phyloP scores from a whole-genome alignment of 92 coral and sea anemone genomes.

The Porites lobata region DNA sequence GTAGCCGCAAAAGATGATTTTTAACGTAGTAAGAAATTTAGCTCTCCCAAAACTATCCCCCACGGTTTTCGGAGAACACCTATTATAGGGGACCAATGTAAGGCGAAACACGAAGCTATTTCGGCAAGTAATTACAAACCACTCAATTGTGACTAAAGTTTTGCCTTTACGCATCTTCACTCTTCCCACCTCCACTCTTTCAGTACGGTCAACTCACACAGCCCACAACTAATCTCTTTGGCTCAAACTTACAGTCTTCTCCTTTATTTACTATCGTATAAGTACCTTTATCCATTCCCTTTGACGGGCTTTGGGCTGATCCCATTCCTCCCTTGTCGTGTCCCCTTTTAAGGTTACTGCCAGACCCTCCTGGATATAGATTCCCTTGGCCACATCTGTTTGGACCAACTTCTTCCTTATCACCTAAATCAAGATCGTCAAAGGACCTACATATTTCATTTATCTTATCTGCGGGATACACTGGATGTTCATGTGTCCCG shows the following conservation, averaged over 20 bases:
- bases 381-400: not conserved
- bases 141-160: too few relatives aligned
- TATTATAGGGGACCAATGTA: too few relatives aligned
- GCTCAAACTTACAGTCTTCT: constrained; percentile 25
- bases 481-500: not conserved
- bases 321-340: constrained; percentile 3
- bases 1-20: too few relatives aligned
- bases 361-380: not conserved
- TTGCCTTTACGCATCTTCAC: too few relatives aligned
- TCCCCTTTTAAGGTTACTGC: not conserved
- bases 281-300: not conserved
- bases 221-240: constrained; percentile 68
- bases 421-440: not conserved
- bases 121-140: too few relatives aligned
- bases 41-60: too few relatives aligned
- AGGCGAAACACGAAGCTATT: too few relatives aligned
- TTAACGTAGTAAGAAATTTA: too few relatives aligned
- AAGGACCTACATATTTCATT: not conserved
- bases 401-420: not conserved
- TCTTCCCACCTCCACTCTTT: too few relatives aligned
- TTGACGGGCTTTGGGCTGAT: constrained; percentile 45
- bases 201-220: constrained; percentile 42
- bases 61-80: too few relatives aligned
- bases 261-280: not conserved
- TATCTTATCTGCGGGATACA: not conserved